These are phyloP conservation scores for Amphipyra berbera DNA, from an alignment of 2,888 invertebrate genomes.

Conservation along the genomic window DNA sequence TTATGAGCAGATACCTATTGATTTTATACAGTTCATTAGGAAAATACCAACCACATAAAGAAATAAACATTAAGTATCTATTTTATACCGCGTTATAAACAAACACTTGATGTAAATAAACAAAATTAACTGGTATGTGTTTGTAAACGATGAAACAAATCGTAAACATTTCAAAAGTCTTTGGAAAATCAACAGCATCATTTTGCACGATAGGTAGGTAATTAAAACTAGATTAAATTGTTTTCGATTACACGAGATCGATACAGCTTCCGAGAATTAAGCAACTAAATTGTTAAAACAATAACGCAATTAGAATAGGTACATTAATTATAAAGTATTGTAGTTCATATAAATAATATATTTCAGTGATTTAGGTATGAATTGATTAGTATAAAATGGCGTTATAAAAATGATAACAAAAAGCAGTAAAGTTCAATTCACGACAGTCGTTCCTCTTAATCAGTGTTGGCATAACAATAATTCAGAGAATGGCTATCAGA, in stretches of 20 bases:
- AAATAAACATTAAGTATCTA: conserved; percentile 8
- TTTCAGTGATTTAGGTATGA: conserved; percentile 11
- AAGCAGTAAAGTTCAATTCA: conserved; percentile 57
- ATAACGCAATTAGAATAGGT: neutral
- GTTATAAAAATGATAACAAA: conserved; percentile 49
- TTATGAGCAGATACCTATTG: neutral
- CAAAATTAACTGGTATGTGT: conserved; percentile 12
- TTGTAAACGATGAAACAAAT: conserved; percentile 21
- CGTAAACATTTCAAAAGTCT: conserved; percentile 27
- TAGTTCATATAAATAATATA: neutral
- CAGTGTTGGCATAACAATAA: conserved; percentile 62
- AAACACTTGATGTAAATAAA: conserved; percentile 23
- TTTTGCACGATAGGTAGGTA: conserved; percentile 39
- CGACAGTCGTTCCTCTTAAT: conserved; percentile 59
- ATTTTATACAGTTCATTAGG: conserved; percentile 2
- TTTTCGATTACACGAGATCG: conserved; percentile 31
- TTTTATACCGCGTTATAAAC: conserved; percentile 7
- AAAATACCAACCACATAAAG: conserved; percentile 5
- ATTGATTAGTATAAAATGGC: conserved; percentile 35
- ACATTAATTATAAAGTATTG: neutral
- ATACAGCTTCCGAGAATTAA: conserved; percentile 25
- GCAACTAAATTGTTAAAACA: conserved; percentile 9
- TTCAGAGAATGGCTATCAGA: conserved; percentile 60
- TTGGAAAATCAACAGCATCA: conserved; percentile 34
- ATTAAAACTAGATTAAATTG: conserved; percentile 17